Base-by-base conservation (phyloP, 2,888 invertebrate species). In the Caradrina clavipalpis region DNA sequence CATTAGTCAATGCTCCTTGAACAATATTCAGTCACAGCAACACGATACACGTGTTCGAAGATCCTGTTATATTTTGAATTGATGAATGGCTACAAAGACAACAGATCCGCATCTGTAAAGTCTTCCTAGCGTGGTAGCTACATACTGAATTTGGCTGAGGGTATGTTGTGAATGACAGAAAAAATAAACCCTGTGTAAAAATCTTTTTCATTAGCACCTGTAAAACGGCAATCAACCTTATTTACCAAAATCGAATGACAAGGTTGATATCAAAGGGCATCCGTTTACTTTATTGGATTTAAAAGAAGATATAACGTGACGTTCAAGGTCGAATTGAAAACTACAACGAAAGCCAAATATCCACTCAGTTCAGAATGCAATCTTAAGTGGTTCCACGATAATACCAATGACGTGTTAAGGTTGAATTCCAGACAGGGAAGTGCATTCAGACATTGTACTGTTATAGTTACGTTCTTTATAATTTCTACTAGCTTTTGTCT, bases 351-450 rank as follows among this genome's bases (percentile, higher is more conserved):
- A 50, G 64, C 53, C 57, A 64, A 66, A 66, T 65, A 72, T 26
- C 13, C 45, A 49, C 19, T 59, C 26, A 53, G 39, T 73, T 57
- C 60, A 21, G 39, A 64, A 63, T 73, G 45, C 39, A 57, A 64
- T 68, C 47, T 68, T 49, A 61, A 78, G 78, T 78, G 76, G 60
- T 58, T 61, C 54, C 64, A 21, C 26, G 62, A 60, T 68, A 64
- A 68, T 61, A 22, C 50, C 50, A 51, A 31, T 78, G 60, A 68
- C 79, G 67, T 73, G 53, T 42, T 3, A n/a, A 35, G 15, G 7
- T 55, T 56, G 26, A 62, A 73, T 57, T 62, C 39, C 50, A 31
- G 22, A 59, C 15, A 19, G 22, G 50, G 42, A 53, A 3, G 10
- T 65, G 31, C 39, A 55, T 47, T 4, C 15, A 2, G 35, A 15